Evolutionary conservation across 2,113 vertebrate species (phyloP).

Genomic region (Craseonycteris thonglongyai): DNA sequence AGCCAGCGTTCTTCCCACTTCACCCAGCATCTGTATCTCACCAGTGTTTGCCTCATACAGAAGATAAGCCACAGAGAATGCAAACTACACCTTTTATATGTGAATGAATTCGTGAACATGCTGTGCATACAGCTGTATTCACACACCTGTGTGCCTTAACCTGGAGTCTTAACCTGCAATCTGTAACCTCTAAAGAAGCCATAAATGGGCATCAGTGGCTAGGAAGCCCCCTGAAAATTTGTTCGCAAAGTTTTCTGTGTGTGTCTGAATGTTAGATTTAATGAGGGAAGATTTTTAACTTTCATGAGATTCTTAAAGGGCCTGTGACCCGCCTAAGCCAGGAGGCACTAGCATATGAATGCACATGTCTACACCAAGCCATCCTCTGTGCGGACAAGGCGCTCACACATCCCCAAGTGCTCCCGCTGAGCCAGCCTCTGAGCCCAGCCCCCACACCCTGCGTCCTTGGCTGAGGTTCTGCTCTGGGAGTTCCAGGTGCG

Average conservation of each 20-base stretch:
- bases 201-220: background rate
- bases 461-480: background rate
- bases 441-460: background rate
- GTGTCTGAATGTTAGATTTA: background rate
- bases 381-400: fast-evolving
- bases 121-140: fast-evolving
- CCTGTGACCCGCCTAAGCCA: background rate
- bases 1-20: background rate
- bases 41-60: background rate
- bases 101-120: background rate
- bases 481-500: background rate
- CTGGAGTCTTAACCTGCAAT: background rate
- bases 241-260: background rate
- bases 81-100: background rate
- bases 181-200: background rate
- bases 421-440: background rate
- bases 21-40: background rate
- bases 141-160: background rate
- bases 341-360: background rate
- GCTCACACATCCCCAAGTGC: fast-evolving
- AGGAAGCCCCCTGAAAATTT: background rate
- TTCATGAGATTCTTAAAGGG: background rate
- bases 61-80: background rate
- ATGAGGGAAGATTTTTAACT: background rate
- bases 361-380: fast-evolving